Evolutionary conservation across 2,113 vertebrate species (phyloP).

Genomic region (Desmodus rotundus): DNA sequence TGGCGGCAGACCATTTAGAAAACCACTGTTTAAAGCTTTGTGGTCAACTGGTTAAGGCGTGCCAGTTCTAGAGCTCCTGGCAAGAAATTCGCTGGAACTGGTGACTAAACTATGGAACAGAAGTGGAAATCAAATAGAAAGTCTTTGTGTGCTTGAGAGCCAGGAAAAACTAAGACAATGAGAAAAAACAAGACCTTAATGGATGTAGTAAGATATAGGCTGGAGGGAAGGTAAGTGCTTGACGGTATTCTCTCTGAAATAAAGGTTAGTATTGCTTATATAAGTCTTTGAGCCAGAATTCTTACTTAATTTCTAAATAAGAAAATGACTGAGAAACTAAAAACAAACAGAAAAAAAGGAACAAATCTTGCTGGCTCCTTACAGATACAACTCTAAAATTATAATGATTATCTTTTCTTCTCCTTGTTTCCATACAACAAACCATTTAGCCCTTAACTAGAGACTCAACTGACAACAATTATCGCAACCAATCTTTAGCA

Average conservation of each 20-base stretch:
- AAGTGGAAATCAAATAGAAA: background rate
- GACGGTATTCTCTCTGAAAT: background rate
- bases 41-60: background rate
- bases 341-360: background rate
- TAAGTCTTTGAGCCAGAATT: background rate
- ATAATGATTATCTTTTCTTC: background rate
- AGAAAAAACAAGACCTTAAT: background rate
- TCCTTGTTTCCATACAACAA: background rate
- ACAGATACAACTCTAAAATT: background rate
- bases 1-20: background rate
- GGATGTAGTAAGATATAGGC: accelerated
- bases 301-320: background rate
- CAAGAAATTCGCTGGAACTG: background rate
- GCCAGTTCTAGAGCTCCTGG: background rate
- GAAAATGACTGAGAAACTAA: background rate
- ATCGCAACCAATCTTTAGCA: background rate
- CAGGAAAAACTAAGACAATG: background rate
- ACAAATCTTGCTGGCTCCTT: background rate
- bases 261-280: background rate
- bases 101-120: background rate
- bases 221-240: background rate
- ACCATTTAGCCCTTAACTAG: background rate
- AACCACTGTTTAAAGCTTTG: background rate
- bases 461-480: background rate
- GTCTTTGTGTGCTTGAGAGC: background rate